phyloP scores from a whole-genome alignment of 2,797 vertebrate genomes.

The Sarcoramphus papa region DNA sequence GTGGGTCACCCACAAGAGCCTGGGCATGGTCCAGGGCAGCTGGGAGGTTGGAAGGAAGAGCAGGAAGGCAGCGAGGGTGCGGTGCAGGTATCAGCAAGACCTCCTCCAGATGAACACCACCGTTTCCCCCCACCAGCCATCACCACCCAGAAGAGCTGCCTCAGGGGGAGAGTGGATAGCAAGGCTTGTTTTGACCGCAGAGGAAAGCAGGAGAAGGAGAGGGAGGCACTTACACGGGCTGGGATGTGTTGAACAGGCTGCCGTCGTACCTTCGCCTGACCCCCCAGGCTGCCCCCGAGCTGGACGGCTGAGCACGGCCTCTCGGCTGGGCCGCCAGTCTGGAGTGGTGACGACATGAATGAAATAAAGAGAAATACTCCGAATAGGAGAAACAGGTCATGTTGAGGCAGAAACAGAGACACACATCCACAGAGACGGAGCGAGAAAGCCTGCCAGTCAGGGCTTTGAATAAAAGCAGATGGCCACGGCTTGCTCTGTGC shows the following conservation, averaged over 20 bases:
- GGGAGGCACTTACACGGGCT: constrained; percentile 71
- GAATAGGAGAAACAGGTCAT: constrained; percentile 94
- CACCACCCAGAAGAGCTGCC: neutral
- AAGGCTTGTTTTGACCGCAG: neutral
- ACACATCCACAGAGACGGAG: neutral
- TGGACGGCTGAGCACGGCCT: constrained; percentile 22
- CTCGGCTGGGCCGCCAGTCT: constrained; percentile 53
- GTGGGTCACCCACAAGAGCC: neutral
- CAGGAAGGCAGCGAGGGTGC: fast-evolving
- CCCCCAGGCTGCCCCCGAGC: constrained; percentile 73
- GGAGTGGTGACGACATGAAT: constrained; percentile 73
- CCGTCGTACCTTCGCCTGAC: constrained; percentile 80
- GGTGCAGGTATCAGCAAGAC: neutral
- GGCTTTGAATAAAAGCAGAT: constrained; percentile 77
- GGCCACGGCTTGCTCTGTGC: constrained; percentile 62
- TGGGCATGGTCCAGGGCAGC: neutral
- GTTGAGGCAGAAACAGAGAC: constrained; percentile 30
- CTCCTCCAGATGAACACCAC: neutral
- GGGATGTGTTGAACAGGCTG: constrained; percentile 64
- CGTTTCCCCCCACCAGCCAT: neutral
- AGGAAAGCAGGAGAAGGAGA: neutral
- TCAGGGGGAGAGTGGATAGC: neutral
- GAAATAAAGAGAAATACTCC: constrained; percentile 91
- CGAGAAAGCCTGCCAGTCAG: constrained; percentile 16
- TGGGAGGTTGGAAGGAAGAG: neutral